phyloP scores from a whole-genome alignment of 2,797 vertebrate species.

The Meriones psammophilus region DNA sequence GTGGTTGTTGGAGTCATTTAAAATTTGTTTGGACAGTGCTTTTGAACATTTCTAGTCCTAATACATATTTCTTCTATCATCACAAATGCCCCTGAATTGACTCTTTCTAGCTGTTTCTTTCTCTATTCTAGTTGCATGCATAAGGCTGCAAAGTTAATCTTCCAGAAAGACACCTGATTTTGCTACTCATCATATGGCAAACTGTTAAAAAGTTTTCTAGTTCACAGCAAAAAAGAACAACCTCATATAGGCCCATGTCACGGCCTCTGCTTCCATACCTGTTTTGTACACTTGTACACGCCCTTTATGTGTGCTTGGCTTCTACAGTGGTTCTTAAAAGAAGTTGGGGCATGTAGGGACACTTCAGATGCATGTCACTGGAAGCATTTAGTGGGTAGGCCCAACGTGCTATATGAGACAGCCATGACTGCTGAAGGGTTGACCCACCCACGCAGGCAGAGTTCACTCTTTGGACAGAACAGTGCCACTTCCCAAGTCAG shows the following conservation, averaged over 20 bases:
- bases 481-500: neutral
- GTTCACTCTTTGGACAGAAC: neutral
- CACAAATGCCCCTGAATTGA: neutral
- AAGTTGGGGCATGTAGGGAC: neutral
- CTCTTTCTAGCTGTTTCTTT: neutral
- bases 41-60: constrained; percentile 53
- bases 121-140: constrained; percentile 24
- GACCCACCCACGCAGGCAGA: neutral
- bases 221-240: neutral
- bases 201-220: constrained; percentile 26
- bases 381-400: neutral
- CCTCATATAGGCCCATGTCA: neutral
- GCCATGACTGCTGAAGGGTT: neutral
- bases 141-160: constrained; percentile 24
- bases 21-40: constrained; percentile 59
- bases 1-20: constrained; percentile 54
- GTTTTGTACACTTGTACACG: neutral
- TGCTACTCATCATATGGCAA: neutral
- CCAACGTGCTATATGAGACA: neutral
- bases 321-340: constrained; percentile 42
- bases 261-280: neutral
- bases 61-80: neutral
- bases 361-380: neutral
- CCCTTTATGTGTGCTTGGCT: neutral
- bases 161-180: constrained; percentile 33